A percentile compares a stretch with the other conserved stretches of the same genome.
These are phyloP conservation scores for Dicycla oo DNA, from an alignment of 2,888 invertebrate species.

Conservation along the genomic window DNA sequence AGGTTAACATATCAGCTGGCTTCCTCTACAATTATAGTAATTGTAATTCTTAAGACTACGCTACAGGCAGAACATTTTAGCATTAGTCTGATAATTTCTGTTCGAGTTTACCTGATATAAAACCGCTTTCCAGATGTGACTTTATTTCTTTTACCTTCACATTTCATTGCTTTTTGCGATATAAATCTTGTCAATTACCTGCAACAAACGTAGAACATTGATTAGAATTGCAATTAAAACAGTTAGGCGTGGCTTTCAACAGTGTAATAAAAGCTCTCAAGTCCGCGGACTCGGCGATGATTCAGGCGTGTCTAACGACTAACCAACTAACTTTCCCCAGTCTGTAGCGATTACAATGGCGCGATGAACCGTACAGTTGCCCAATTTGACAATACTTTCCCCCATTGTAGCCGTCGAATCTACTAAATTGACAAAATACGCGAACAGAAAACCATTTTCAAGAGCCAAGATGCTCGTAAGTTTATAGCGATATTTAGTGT, in stretches of 20 bases:
- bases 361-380: slow-evolving; percentile 75
- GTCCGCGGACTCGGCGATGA: slow-evolving; percentile 46
- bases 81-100: background rate
- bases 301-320: slow-evolving; percentile 74
- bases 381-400: slow-evolving; percentile 78
- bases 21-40: slow-evolving; percentile 30
- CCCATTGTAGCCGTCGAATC: slow-evolving; percentile 66
- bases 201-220: slow-evolving; percentile 64
- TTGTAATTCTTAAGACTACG: slow-evolving; percentile 22
- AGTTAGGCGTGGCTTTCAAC: slow-evolving; percentile 31
- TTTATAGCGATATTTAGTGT: slow-evolving; percentile 56
- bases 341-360: slow-evolving; percentile 65
- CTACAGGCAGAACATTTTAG: slow-evolving; percentile 11
- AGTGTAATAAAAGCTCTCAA: slow-evolving; percentile 51
- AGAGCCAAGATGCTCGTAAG: slow-evolving; percentile 29
- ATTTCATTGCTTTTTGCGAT: slow-evolving; percentile 9
- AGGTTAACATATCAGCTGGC: slow-evolving; percentile 55
- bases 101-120: slow-evolving; percentile 35
- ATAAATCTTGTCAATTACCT: slow-evolving; percentile 65
- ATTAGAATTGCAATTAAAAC: slow-evolving; percentile 54
- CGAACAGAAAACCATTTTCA: slow-evolving; percentile 56
- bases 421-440: slow-evolving; percentile 59
- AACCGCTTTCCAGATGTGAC: slow-evolving; percentile 21
- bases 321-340: slow-evolving; percentile 77
- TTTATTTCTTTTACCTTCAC: slow-evolving; percentile 32